Base-by-base conservation (phyloP, 2,113 vertebrate species). In the Acanthochromis polyacanthus region DNA sequence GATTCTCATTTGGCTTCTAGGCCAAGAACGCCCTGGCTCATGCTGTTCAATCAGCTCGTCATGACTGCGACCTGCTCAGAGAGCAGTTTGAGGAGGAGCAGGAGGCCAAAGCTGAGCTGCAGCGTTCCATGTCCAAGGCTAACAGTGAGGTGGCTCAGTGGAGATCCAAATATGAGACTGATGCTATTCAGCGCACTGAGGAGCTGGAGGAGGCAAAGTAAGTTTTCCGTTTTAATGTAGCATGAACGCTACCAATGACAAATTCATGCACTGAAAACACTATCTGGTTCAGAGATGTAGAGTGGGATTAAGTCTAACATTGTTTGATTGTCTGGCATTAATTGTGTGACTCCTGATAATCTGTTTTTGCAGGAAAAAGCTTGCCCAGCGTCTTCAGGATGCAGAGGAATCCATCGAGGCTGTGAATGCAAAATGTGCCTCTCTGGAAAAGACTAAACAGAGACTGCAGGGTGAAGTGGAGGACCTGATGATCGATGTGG, bases 11-110 rank as follows among this genome's bases (percentile, higher is more conserved):
- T 43, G 10, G 40, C 28, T 19, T 38, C 8, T 53, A 2, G 97
- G 95, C 96, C 67, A 98, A 98, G 93, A 97, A 95, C 0, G 95
- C 96, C 0, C 86, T 97, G 79, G 96, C 96, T 63, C 97, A 98
- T 0, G 91, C 82, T 50, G 82, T 97, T 19, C 93, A 94, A 72
- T 94, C 93, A 1, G 0, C 93, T 19, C 93, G 93, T 1, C 93
- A 94, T 74, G 93, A 94, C 84, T 93, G 91, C 14, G 93, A 94
- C 50, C 91, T 96, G 81, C 92, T 96, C 72, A 87, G 93, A 68
- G 96, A 96, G 70, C 95, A 95, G 94, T 96, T 91, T 46, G 95
- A 96, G 74, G 96, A 96, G 80, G 93, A 95, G 63, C 93, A 95
- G n/a, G 94, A 96, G 62, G 90, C 92, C 71, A 95, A 96, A 76